A percentile compares a stretch with the other conserved stretches of the same genome.
Evolutionary conservation across 64 coral and sea anemone genomes (phyloP).

Genomic region (Pachyseris speciosa): DNA sequence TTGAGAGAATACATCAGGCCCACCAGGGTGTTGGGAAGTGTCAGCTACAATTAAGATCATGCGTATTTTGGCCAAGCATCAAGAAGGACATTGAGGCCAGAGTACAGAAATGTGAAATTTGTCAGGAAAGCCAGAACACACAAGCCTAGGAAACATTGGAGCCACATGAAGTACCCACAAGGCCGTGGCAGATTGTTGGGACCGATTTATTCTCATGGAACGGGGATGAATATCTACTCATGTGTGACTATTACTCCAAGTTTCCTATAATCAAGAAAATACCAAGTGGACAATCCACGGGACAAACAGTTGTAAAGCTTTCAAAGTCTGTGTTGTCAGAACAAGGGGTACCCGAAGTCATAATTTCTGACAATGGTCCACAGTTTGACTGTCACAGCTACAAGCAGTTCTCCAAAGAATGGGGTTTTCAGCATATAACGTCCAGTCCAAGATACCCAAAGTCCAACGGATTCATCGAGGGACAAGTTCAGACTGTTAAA

Average conservation of each 20-base stretch:
- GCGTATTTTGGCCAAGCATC: background rate
- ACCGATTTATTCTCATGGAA: background rate
- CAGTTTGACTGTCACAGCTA: conserved; percentile 15
- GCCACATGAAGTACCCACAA: conserved; percentile 19
- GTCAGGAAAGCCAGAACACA: background rate
- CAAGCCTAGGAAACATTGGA: background rate
- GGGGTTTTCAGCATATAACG: conserved; percentile 20
- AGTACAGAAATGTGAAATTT: background rate
- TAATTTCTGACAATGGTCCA: conserved; percentile 28
- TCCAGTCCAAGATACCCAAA: conserved; percentile 49
- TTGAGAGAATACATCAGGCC: background rate
- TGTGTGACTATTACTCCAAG: conserved; percentile 29
- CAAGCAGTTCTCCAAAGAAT: conserved; percentile 30
- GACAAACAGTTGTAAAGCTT: conserved; percentile 1
- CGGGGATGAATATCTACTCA: background rate
- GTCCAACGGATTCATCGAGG: conserved; percentile 12
- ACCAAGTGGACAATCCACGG: conserved; percentile 1
- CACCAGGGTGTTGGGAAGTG: background rate
- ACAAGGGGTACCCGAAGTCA: conserved; percentile 32
- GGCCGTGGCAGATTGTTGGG: background rate
- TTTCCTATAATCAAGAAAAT: conserved; percentile 33
- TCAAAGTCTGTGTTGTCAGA: conserved; percentile 9
- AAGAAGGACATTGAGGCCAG: background rate
- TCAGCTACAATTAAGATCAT: background rate
- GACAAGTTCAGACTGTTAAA: conserved; percentile 7